A percentile compares a stretch with the other conserved stretches of the same genome.
phyloP scores from a whole-genome alignment of 2,113 vertebrate genomes.

The Solea solea region DNA sequence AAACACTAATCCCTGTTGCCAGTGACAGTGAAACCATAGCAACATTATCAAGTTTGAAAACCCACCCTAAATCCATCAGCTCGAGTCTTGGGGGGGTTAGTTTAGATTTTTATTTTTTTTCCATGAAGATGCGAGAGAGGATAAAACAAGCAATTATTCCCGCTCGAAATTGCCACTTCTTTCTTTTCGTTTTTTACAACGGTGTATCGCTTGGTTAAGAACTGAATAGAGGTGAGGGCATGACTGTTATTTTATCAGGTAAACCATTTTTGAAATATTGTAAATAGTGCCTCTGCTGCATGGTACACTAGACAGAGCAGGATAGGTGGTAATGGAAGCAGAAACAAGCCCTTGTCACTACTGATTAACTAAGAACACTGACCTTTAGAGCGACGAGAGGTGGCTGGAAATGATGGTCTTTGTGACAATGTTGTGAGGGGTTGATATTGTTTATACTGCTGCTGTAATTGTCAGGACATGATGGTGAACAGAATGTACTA shows the following conservation, averaged over 20 bases:
- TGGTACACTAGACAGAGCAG: constrained; percentile 21
- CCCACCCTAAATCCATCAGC: constrained; percentile 26
- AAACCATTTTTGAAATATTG: constrained; percentile 22
- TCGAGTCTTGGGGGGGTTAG: not conserved
- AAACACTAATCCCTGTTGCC: constrained; percentile 17
- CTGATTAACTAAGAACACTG: constrained; percentile 60
- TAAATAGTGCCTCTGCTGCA: constrained; percentile 2
- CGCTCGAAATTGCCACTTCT: constrained; percentile 8
- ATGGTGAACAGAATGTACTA: constrained; percentile 39
- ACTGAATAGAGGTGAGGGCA: constrained; percentile 10
- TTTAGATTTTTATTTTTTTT: constrained; percentile 20
- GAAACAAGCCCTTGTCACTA: constrained; percentile 44
- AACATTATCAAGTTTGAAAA: constrained; percentile 30
- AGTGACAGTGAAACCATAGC: constrained; percentile 34
- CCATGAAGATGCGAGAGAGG: constrained; percentile 9
- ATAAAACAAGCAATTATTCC: constrained; percentile 20
- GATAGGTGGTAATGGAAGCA: constrained; percentile 44
- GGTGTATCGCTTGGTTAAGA: not conserved
- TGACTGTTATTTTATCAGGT: constrained; percentile 31
- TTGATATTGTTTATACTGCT: constrained; percentile 21
- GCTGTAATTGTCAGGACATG: constrained; percentile 34
- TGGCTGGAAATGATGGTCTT: constrained; percentile 35
- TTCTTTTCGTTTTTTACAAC: constrained; percentile 14
- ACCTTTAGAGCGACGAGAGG: constrained; percentile 57
- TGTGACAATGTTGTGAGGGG: constrained; percentile 12